A percentile compares a stretch with the other conserved stretches of the same genome.
Conservation (phyloP, 2,888 invertebrate genomes). For the Melieria picta region DNA sequence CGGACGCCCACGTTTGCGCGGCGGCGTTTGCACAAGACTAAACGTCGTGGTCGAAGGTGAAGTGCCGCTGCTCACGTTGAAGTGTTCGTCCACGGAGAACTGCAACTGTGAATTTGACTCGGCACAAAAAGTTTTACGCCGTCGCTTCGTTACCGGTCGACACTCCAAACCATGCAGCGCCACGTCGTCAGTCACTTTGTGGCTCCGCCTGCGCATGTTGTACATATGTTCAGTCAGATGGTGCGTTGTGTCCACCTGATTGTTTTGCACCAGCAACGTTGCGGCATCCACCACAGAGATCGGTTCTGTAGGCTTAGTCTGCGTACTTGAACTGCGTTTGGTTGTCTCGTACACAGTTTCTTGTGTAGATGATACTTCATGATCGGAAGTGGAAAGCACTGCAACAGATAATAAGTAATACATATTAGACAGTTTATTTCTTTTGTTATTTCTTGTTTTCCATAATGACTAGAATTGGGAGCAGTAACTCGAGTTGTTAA, state of each 20-base stretch:
- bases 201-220: constrained; percentile 24
- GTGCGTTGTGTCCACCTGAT: constrained; percentile 39
- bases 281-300: constrained; percentile 19
- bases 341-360: constrained; percentile 40
- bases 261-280: constrained; percentile 36
- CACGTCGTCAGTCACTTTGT: constrained; percentile 23
- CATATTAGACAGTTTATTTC: background rate
- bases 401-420: background rate
- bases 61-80: constrained; percentile 19
- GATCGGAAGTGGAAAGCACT: constrained; percentile 44
- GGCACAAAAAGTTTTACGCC: constrained; percentile 35
- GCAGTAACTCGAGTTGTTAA: background rate
- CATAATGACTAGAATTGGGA: background rate
- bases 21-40: background rate
- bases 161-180: constrained; percentile 14
- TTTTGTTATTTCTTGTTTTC: background rate
- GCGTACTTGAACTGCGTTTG: constrained; percentile 10
- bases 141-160: background rate
- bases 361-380: constrained; percentile 48
- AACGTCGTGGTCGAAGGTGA: constrained; percentile 38
- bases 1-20: background rate
- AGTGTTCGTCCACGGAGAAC: background rate
- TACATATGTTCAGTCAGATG: constrained; percentile 29
- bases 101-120: constrained; percentile 9
- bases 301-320: background rate